Evolutionary conservation across 2,888 invertebrate species (phyloP).

Genomic region (Meteorus colon): DNA sequence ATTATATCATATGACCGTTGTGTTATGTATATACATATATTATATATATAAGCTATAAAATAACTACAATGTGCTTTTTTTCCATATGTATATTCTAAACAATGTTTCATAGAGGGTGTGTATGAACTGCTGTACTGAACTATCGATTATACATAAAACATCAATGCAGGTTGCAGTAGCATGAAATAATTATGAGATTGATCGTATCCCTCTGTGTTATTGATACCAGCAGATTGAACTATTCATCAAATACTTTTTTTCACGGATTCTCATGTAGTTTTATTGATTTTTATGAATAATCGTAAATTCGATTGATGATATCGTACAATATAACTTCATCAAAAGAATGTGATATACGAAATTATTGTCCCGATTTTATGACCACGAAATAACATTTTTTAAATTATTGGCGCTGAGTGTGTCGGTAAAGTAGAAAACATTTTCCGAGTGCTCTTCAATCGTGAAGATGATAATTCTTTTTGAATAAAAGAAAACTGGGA

Average conservation of each 20-base stretch:
- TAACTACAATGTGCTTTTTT: slow-evolving; percentile 15
- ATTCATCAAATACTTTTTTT: background rate
- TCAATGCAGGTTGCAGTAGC: background rate
- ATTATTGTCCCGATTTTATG: too few relatives aligned
- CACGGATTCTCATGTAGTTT: background rate
- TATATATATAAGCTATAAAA: slow-evolving; percentile 54
- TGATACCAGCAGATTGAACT: background rate
- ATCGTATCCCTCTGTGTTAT: background rate
- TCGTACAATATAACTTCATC: background rate
- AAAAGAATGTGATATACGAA: background rate
- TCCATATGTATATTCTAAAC: background rate
- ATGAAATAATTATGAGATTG: background rate
- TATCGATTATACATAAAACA: too few relatives aligned
- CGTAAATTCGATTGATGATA: background rate
- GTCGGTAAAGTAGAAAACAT: too few relatives aligned
- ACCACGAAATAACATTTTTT: too few relatives aligned
- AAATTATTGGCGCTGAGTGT: too few relatives aligned
- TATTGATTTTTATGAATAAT: background rate
- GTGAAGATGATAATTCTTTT: too few relatives aligned
- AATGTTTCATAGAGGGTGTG: background rate
- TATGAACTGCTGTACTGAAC: too few relatives aligned
- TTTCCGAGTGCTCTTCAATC: too few relatives aligned
- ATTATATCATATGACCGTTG: slow-evolving; percentile 60
- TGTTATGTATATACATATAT: slow-evolving; percentile 63
- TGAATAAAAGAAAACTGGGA: too few relatives aligned